phyloP scores from a whole-genome alignment of 2,888 invertebrate genomes.

The Alentia gelatinosa region DNA sequence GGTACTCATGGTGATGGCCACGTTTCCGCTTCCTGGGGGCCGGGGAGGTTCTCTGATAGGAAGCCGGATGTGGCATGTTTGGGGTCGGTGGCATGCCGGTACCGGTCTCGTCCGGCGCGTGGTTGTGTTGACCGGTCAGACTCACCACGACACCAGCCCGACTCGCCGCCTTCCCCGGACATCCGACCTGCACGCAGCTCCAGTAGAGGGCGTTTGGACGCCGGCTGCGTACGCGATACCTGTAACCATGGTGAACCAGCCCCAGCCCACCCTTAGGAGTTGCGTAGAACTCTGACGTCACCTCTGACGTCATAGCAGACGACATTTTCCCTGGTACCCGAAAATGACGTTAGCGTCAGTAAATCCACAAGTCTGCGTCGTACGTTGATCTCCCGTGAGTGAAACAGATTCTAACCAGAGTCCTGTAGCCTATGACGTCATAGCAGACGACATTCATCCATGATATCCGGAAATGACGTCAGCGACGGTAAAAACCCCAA shows the following conservation, averaged over 20 bases:
- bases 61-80: background rate
- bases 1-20: background rate
- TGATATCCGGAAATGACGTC: too few relatives aligned
- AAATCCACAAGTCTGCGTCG: too few relatives aligned
- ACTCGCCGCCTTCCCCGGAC: slow-evolving; percentile 7
- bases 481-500: too few relatives aligned
- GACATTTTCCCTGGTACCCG: too few relatives aligned
- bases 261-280: slow-evolving; percentile 19
- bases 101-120: background rate
- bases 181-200: background rate
- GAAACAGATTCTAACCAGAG: too few relatives aligned
- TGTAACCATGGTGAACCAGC: background rate
- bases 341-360: too few relatives aligned
- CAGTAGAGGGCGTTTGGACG: slow-evolving; percentile 9
- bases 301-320: too few relatives aligned
- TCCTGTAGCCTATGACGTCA: too few relatives aligned
- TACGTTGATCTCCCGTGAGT: too few relatives aligned
- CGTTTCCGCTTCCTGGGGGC: background rate
- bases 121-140: background rate
- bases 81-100: background rate
- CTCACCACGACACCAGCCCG: background rate
- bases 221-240: slow-evolving; percentile 25
- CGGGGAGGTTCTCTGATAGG: too few relatives aligned
- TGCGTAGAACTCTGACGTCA: too few relatives aligned
- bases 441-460: too few relatives aligned